These are phyloP conservation scores for Drusus annulatus DNA, from an alignment of 1,140 invertebrate genomes.

Conservation along the genomic window DNA sequence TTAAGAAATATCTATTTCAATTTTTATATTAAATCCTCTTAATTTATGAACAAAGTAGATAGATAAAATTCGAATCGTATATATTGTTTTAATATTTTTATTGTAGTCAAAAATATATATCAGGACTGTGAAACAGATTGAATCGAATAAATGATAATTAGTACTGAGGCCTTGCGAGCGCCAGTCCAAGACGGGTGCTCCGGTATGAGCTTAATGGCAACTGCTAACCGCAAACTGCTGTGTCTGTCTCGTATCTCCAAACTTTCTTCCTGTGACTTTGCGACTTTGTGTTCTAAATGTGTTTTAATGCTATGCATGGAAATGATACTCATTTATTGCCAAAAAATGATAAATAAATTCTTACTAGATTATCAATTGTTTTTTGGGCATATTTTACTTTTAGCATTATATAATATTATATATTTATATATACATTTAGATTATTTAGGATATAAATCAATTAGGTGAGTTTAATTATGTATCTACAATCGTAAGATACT, in stretches of 20 bases:
- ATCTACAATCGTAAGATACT: slow-evolving; percentile 59
- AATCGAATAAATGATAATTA: slow-evolving; percentile 58
- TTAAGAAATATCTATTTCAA: slow-evolving; percentile 55
- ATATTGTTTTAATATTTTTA: slow-evolving; percentile 56
- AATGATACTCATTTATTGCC: slow-evolving; percentile 61
- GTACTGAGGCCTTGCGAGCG: slow-evolving; percentile 58
- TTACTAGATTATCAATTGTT: slow-evolving; percentile 57
- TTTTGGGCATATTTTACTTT: slow-evolving; percentile 60
- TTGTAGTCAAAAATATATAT: slow-evolving; percentile 55
- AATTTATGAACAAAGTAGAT: slow-evolving; percentile 60
- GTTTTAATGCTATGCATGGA: slow-evolving; percentile 58
- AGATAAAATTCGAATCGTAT: slow-evolving; percentile 55
- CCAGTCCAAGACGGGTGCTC: slow-evolving; percentile 50
- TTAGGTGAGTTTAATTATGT: slow-evolving; percentile 57
- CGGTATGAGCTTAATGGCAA: slow-evolving; percentile 56
- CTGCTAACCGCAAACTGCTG: slow-evolving; percentile 20
- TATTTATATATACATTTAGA: slow-evolving; percentile 54
- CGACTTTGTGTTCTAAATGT: slow-evolving; percentile 57
- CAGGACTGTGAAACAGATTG: slow-evolving; percentile 55
- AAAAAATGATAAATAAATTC: slow-evolving; percentile 58
- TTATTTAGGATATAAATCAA: slow-evolving; percentile 57
- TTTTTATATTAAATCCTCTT: slow-evolving; percentile 57
- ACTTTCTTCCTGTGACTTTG: slow-evolving; percentile 40
- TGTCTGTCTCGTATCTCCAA: slow-evolving; percentile 9
- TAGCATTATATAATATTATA: slow-evolving; percentile 53